phyloP scores from a whole-genome alignment of 1,140 invertebrate species.

The Listronotus bonariensis region DNA sequence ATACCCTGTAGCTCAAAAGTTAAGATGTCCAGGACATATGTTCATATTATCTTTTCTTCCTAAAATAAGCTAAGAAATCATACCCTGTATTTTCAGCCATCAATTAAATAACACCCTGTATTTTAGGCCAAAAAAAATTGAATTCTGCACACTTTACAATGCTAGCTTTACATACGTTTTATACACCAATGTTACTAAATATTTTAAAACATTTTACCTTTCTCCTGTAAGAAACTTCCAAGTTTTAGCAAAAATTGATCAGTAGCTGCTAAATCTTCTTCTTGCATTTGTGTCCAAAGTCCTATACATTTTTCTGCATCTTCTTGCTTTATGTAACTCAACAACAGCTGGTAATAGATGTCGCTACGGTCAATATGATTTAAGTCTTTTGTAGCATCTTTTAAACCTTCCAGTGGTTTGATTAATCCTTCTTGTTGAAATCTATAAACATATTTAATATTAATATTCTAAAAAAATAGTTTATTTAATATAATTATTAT shows the following conservation, averaged over 20 bases:
- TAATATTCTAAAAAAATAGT: not conserved
- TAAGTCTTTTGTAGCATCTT: conserved; percentile 75
- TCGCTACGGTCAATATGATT: conserved; percentile 74
- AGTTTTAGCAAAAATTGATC: conserved; percentile 69
- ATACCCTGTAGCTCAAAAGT: too few relatives aligned
- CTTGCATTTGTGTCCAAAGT: conserved; percentile 80
- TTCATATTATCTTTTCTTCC: too few relatives aligned
- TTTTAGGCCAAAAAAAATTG: too few relatives aligned
- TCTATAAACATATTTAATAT: conserved; percentile 8
- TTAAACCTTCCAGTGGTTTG: conserved; percentile 70
- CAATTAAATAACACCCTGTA: too few relatives aligned
- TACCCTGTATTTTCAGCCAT: too few relatives aligned
- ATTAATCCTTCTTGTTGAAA: conserved; percentile 61
- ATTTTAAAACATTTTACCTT: conserved; percentile 55
- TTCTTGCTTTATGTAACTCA: conserved; percentile 69
- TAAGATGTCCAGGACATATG: too few relatives aligned
- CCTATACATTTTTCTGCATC: conserved; percentile 73
- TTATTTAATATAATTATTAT: too few relatives aligned
- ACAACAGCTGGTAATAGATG: conserved; percentile 73
- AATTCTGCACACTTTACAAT: too few relatives aligned
- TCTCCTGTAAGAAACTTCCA: conserved; percentile 66
- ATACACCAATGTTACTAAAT: too few relatives aligned
- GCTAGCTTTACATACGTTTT: too few relatives aligned
- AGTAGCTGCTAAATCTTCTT: conserved; percentile 74
- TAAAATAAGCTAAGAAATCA: too few relatives aligned